Evolutionary conservation across 2,113 vertebrate genomes (phyloP), one percentile per base, ranked within the genome.

Genomic region (Hemichromis elongatus): DNA sequence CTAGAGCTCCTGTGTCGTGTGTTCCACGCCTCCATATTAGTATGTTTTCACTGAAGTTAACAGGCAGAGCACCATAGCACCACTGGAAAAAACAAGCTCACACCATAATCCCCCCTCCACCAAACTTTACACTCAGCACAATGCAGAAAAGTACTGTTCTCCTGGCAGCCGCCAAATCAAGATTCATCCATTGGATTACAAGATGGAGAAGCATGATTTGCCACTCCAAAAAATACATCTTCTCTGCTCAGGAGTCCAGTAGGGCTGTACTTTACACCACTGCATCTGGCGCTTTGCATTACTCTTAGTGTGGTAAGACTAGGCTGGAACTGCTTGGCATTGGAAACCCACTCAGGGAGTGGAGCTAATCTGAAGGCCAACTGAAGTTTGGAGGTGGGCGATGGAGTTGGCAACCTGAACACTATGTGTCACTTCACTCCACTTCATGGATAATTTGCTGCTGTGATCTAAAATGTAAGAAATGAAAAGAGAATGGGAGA

Each of bases 401-500:
- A 61, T 61, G 57, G 57, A 35, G 5, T 61, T 61, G 57, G 57
- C 0, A 30, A 61, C 5, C 30, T 63, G 30, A 30, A 1, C 18
- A 35, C 30, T 35, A 63, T 30, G 35, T 35, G 59, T 35, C 5
- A n/a, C n/a, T n/a, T n/a, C n/a, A n/a, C n/a, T 35, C 30, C 59
- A 63, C 30, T 61, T 61, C 0, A 9, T 61, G 30, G 5, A 61
- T 61, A 6, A 61, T 61, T 35, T 61, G 30, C 57, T n/a, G 30
- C 57, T n/a, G 47, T 8, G 2, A 33, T 53, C 50, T 53, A 53
- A 19, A 75, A 47, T 73, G 5, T 7, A 59, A 70, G 47, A 86
- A 59, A n/a, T 13, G 7, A 10, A 90, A 90, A 84, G 87, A 85
- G 87, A 89, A 92, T 90, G 16, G 85, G 84, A 87, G 53, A 80